A percentile compares a stretch with the other conserved stretches of the same genome.
Conservation (phyloP, 2,888 invertebrate genomes). For the Marasmarcha lunaedactyla region DNA sequence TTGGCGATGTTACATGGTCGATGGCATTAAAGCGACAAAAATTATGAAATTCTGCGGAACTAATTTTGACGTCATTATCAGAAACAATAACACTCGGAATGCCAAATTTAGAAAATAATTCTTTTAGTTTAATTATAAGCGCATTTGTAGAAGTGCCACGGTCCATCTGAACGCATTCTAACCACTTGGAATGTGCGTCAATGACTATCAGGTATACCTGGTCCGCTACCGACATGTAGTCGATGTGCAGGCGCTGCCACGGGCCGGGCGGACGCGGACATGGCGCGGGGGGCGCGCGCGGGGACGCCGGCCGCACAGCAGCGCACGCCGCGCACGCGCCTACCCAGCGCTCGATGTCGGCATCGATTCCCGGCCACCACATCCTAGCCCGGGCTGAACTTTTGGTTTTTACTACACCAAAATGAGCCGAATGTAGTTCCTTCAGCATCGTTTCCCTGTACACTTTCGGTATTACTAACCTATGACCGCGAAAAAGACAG, state of each 20-base stretch:
- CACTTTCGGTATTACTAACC: no score
- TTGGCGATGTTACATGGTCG: constrained; percentile 1
- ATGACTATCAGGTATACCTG: constrained; percentile 9
- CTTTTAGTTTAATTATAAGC: constrained; percentile 12
- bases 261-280: no score
- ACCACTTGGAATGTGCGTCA: constrained; percentile 11
- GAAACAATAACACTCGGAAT: no score
- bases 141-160: no score
- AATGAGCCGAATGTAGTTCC: constrained; percentile 4
- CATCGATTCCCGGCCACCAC: no score
- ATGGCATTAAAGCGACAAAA: no score
- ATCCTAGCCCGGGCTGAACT: constrained; percentile 4
- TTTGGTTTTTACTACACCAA: constrained; percentile 9
- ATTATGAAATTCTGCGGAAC: no score
- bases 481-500: no score
- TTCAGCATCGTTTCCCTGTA: no score
- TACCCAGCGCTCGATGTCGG: constrained; percentile 3
- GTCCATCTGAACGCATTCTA: no score
- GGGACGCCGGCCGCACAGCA: constrained; percentile 2
- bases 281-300: constrained; percentile 2
- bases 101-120: constrained; percentile 6
- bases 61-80: no score
- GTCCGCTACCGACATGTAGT: constrained; percentile 9
- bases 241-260: constrained; percentile 11
- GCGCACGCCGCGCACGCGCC: constrained; percentile 2